These are phyloP conservation scores for Condylura cristata DNA, from an alignment of 2,113 vertebrate genomes.

Conservation along the genomic window DNA sequence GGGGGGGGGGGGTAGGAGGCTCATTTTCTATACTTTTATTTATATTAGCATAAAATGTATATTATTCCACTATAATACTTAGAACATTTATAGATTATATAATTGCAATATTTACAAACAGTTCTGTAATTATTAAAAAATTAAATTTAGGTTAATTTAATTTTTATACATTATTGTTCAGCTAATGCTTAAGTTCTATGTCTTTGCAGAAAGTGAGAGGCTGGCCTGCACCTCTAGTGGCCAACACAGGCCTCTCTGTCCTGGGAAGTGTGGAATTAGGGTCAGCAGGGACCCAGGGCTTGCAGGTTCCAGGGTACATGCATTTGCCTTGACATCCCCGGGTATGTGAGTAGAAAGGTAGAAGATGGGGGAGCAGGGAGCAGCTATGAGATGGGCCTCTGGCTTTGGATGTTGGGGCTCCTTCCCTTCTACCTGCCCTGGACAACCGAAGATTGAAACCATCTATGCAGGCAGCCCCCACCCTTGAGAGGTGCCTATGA, in stretches of 20 bases:
- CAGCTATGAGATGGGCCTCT: too few relatives aligned
- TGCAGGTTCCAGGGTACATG: too few relatives aligned
- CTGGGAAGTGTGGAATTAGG: fast-evolving
- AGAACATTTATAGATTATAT: too few relatives aligned
- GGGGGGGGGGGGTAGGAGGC: too few relatives aligned
- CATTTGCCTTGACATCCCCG: not conserved
- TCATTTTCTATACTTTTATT: not conserved
- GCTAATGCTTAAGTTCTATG: not conserved
- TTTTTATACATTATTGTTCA: too few relatives aligned
- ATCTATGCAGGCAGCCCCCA: not conserved
- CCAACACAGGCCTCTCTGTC: not conserved
- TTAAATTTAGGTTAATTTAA: too few relatives aligned
- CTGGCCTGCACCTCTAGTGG: not conserved
- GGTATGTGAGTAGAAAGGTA: not conserved
- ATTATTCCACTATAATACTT: too few relatives aligned
- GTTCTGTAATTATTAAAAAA: not conserved
- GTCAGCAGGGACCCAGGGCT: not conserved
- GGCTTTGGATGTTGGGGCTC: fast-evolving
- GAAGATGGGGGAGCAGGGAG: not conserved
- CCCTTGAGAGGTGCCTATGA: not conserved
- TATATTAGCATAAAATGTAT: too few relatives aligned
- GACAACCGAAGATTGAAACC: not conserved
- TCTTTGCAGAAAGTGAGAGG: not conserved
- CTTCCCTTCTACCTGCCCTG: not conserved
- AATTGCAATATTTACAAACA: not conserved